A percentile compares a stretch with the other conserved stretches of the same genome.
These are phyloP conservation scores for Paradoxurus hermaphroditus DNA, from an alignment of 2,113 vertebrate species.

Conservation along the genomic window DNA sequence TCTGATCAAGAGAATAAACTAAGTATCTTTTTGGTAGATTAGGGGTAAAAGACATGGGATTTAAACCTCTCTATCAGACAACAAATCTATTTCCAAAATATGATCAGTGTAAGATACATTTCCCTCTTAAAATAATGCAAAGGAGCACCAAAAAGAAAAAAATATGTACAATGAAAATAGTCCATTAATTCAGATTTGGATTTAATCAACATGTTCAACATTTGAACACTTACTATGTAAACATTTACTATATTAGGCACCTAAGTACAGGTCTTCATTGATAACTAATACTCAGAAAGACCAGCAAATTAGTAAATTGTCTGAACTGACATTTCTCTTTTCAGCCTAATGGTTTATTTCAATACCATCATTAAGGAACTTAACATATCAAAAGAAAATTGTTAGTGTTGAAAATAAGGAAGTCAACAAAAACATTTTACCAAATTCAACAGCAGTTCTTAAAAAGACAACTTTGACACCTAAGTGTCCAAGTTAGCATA, in stretches of 20 bases:
- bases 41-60: neutral
- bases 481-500: neutral
- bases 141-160: neutral
- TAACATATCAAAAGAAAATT: constrained; percentile 30
- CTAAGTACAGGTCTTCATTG: neutral
- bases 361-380: neutral
- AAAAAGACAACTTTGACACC: neutral
- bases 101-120: neutral
- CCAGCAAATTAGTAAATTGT: neutral
- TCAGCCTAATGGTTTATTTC: constrained; percentile 10
- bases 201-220: neutral
- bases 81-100: constrained; percentile 1
- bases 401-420: neutral
- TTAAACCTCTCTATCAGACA: neutral
- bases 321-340: neutral
- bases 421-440: neutral
- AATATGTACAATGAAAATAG: neutral
- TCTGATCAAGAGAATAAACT: neutral
- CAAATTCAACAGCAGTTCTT: constrained; percentile 28
- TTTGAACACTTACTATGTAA: neutral
- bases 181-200: neutral
- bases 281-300: neutral
- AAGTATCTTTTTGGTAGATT: neutral
- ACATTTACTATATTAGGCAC: neutral
- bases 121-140: neutral